Evolutionary conservation across 2,888 invertebrate genomes (phyloP).

Genomic region (Cheilosia grossa): DNA sequence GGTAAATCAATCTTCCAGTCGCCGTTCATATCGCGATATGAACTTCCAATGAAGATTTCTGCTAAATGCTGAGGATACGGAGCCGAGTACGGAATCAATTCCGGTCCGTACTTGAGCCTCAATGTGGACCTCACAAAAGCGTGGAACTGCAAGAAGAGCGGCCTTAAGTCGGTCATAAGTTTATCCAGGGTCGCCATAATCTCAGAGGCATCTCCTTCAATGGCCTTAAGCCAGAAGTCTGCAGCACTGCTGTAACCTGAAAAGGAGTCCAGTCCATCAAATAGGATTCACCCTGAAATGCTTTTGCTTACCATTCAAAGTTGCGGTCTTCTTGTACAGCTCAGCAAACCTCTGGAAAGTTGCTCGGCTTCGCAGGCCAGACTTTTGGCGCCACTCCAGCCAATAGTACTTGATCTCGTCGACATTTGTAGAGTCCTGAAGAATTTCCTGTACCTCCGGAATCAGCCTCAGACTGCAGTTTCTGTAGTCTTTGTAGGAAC

Average conservation of each 20-base stretch:
- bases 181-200: slow-evolving; percentile 78
- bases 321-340: slow-evolving; percentile 79
- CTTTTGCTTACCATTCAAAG: slow-evolving; percentile 77
- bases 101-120: slow-evolving; percentile 78
- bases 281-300: not conserved
- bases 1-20: slow-evolving; percentile 86
- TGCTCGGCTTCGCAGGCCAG: slow-evolving; percentile 77
- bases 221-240: slow-evolving; percentile 88
- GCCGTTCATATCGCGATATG: slow-evolving; percentile 83
- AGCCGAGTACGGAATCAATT: slow-evolving; percentile 75
- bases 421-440: slow-evolving; percentile 78
- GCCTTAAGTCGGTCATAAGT: slow-evolving; percentile 78
- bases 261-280: not conserved
- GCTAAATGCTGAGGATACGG: slow-evolving; percentile 81
- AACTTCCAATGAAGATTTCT: slow-evolving; percentile 80
- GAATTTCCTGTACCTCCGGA: slow-evolving; percentile 84
- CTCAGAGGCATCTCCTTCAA: slow-evolving; percentile 83
- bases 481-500: slow-evolving; percentile 85
- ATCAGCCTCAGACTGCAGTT: slow-evolving; percentile 89
- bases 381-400: slow-evolving; percentile 80
- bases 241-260: slow-evolving; percentile 82
- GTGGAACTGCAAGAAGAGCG: slow-evolving; percentile 81
- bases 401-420: slow-evolving; percentile 81
- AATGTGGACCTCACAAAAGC: slow-evolving; percentile 80
- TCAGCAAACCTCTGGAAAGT: slow-evolving; percentile 79